Evolutionary conservation across 2,113 vertebrate species (phyloP).

Genomic region (Xiphophorus couchianus): DNA sequence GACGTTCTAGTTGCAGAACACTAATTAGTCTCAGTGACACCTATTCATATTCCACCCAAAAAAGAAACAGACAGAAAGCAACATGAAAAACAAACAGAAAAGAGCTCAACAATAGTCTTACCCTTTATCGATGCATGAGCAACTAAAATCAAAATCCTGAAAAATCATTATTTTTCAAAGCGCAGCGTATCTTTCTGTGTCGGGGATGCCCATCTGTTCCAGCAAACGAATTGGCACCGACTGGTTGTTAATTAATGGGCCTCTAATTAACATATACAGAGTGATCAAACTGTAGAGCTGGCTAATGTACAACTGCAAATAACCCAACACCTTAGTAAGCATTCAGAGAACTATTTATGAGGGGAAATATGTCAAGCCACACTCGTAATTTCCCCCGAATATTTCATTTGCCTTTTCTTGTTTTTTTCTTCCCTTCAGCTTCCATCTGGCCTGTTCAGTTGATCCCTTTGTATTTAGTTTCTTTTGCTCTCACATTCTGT

Average conservation of each 20-base stretch:
- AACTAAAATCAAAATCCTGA: not conserved
- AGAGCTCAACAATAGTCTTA: not conserved
- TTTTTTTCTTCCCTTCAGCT: no score
- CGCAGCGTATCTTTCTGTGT: no score
- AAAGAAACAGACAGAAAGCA: no score
- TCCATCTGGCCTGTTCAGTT: no score
- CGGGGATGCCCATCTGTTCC: not conserved
- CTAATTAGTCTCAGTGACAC: no score
- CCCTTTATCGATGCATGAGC: not conserved
- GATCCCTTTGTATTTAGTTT: no score
- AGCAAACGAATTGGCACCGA: not conserved
- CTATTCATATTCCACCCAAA: no score
- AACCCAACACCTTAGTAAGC: not conserved
- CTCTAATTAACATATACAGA: not conserved
- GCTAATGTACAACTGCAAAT: not conserved
- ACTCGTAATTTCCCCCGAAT: not conserved
- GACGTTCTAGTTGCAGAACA: no score
- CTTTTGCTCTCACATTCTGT: no score
- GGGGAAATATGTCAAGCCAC: not conserved
- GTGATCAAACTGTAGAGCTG: not conserved
- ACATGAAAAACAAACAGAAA: not conserved
- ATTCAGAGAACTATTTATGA: not conserved
- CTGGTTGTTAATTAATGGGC: not conserved
- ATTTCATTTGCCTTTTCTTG: no score
- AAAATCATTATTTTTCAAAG: no score